phyloP scores from a whole-genome alignment of 1,140 invertebrate species.

The Pemphigus obesinymphae region DNA sequence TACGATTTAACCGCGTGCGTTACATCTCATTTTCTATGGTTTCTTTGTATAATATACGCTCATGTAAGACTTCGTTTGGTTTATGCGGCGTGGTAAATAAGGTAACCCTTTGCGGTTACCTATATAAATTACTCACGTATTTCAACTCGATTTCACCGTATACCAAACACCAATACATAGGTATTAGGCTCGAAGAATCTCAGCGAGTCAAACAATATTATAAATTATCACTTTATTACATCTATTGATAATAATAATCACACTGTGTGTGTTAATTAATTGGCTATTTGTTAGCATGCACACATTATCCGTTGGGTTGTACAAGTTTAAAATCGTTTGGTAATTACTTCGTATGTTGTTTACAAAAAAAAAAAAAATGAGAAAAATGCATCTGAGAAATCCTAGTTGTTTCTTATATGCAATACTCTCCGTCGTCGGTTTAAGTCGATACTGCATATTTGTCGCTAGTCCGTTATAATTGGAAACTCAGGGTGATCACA shows the following conservation, averaged over 20 bases:
- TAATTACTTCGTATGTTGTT: constrained; percentile 1
- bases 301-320: neutral
- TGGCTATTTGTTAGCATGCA: neutral
- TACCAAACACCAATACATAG: neutral
- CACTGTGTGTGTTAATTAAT: constrained; percentile 1
- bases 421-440: neutral
- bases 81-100: neutral
- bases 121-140: neutral
- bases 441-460: neutral
- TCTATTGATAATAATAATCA: neutral
- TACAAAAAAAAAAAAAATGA: neutral
- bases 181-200: neutral
- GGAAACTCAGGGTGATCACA: neutral
- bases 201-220: neutral
- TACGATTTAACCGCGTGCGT: neutral
- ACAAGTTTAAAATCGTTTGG: constrained; percentile 12
- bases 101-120: neutral
- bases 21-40: neutral
- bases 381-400: neutral
- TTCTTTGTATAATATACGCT: neutral
- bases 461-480: constrained; percentile 37
- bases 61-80: neutral
- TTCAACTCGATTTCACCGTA: neutral
- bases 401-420: neutral
- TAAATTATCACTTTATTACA: neutral